These are phyloP conservation scores for Acipenser ruthenus DNA, from an alignment of 2,797 vertebrate species.

Conservation along the genomic window DNA sequence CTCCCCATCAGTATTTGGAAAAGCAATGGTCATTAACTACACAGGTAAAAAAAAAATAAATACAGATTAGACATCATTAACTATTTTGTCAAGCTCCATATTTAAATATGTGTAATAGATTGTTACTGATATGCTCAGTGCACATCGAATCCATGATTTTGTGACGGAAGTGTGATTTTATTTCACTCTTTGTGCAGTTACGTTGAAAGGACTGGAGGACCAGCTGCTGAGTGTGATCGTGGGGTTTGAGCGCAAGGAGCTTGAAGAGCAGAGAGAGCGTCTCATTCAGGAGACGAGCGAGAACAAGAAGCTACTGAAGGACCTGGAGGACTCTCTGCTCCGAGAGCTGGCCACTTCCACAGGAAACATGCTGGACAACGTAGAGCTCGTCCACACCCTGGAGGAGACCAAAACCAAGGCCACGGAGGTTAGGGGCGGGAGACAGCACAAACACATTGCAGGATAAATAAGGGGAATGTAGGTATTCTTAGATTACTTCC, in stretches of 20 bases:
- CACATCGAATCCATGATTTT: neutral
- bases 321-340: slow-evolving; percentile 83
- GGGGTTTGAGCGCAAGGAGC: slow-evolving; percentile 77
- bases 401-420: slow-evolving; percentile 91
- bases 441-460: neutral
- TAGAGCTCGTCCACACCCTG: slow-evolving; percentile 79
- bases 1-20: slow-evolving; percentile 87
- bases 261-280: slow-evolving; percentile 83
- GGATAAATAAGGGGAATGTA: neutral
- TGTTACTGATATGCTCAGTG: neutral
- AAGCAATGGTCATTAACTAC: slow-evolving; percentile 95
- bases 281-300: slow-evolving; percentile 90
- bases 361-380: slow-evolving; percentile 95
- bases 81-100: too few species aligned
- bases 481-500: neutral
- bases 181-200: slow-evolving; percentile 56
- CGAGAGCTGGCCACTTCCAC: slow-evolving; percentile 82
- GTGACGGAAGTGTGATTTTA: neutral
- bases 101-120: too few species aligned
- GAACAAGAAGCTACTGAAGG: slow-evolving; percentile 87
- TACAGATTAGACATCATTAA: neutral
- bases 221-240: slow-evolving; percentile 89
- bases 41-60: slow-evolving; percentile 64
- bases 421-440: slow-evolving; percentile 64
- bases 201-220: slow-evolving; percentile 87